Evolutionary conservation across 2,113 vertebrate species (phyloP).

Genomic region (Chrysochloris asiatica): DNA sequence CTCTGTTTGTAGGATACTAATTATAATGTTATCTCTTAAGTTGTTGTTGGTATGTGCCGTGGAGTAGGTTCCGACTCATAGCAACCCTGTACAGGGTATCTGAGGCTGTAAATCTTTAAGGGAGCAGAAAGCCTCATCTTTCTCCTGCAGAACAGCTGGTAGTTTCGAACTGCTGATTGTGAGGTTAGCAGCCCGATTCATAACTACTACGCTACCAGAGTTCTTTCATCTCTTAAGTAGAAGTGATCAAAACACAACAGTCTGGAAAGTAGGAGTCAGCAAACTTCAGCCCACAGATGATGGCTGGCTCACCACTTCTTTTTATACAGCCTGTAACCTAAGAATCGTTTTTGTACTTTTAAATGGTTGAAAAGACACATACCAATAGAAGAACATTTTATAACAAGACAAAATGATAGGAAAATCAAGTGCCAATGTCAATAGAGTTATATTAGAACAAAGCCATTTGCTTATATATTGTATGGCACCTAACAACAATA

Average conservation of each 20-base stretch:
- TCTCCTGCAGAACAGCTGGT: too few species aligned
- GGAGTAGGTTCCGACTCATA: too few species aligned
- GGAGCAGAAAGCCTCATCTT: too few species aligned
- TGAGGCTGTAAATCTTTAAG: too few species aligned
- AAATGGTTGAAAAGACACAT: neutral
- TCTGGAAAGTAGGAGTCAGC: neutral
- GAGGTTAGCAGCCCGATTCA: too few species aligned
- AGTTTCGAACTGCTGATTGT: too few species aligned
- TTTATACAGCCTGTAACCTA: neutral
- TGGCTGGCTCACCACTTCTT: neutral
- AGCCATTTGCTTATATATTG: neutral
- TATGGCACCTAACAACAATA: neutral
- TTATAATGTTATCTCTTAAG: neutral
- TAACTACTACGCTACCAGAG: too few species aligned
- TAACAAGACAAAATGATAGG: neutral
- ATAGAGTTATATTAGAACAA: neutral
- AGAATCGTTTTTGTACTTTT: neutral
- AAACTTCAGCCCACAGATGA: neutral
- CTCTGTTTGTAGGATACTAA: neutral
- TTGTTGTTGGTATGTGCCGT: too few species aligned
- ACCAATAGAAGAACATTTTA: neutral
- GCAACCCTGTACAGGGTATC: too few species aligned
- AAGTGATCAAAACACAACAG: neutral
- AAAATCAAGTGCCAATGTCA: neutral
- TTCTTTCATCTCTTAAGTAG: neutral